Evolutionary conservation across 1,140 invertebrate genomes (phyloP), one percentile per base, ranked within the genome.

Genomic region (Pseudachorutes palmiensis): DNA sequence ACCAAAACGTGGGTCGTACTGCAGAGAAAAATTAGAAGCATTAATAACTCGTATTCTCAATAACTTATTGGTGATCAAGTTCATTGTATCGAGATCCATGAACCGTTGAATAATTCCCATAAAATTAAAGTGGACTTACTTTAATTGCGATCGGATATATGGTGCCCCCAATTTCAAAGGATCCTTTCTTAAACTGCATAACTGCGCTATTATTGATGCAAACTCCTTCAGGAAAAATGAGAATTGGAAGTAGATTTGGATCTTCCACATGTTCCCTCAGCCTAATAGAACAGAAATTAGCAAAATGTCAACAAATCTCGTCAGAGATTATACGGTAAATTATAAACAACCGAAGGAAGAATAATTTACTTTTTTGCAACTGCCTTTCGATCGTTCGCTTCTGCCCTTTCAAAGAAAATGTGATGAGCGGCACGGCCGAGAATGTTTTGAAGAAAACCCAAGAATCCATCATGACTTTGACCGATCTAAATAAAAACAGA

Each of bases 131-230:
- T 31, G 48, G 29, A 62, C 58, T 64, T 69, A 77, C 81, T 75
- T 85, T 85, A 51, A 86, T 97, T 14, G 96, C 94, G 5, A 97
- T 95, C 9, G 96, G 96, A 81, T 97, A 98, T 72, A 98, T 93
- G 41, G 89, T 86, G 66, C 91, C 88, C 12, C 90, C 92, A 49
- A 98, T 93, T 85, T 99, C 97, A 79, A 99, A 99, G 76, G 93
- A 97, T 19, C 96, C 96, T 81, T 98, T 99, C 79, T 98, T 98
- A 80, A 99, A 99, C 82, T 99, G 97, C 96, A 99, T 99, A 0
- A 99, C 97, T 0, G 94, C 95, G 1, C 97, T 99, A 78, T 99
- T 99, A 76, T 99, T 99, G 67, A 99, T 98, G 79, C 96, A 99
- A 0, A 97, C 98, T 29, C 93, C 97, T 82, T 99, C 97, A 0